Evolutionary conservation across 2,797 vertebrate species (phyloP), one percentile per base, ranked within the genome.

Genomic region (Acanthornis magna): DNA sequence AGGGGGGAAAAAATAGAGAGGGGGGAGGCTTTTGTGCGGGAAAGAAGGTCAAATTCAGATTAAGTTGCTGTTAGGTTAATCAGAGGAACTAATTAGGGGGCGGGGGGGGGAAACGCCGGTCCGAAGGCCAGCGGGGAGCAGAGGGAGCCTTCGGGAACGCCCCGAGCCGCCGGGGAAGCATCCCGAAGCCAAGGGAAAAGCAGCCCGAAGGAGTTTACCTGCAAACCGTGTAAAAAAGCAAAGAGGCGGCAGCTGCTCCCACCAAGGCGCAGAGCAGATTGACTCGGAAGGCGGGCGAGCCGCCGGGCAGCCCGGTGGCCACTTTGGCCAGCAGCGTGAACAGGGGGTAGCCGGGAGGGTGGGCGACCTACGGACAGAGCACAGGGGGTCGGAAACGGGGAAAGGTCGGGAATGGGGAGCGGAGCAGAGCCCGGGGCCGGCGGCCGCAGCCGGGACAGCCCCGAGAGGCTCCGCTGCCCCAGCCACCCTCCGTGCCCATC

Each of bases 331-430:
- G 95, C 60, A 99, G 96, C 5, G 98, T 99, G 97, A 99, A 99
- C 95, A 99, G 94, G 38, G 99, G 99, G 89, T 99, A 99, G 90
- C 99, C 99, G 2, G 99, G 99, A 97, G 99, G 99, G 94, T 99
- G 99, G 75, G 99, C 99, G 65, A 99, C 99, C 99, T 99, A 88
- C 0, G 22, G 97, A 74, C 86, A 90, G 75, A 97, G 32, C 5
- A 86, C 3, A 92, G 16, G 0, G 58, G 45, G 19, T 27, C 47
- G 65, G 70, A 19, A 79, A 73, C 8, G 12, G n/a, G 15, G 7
- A 25, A 47, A 74, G 16, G 12, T 36, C 11, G n/a, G 0, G 18
- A 15, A 66, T 2, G 13, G 8, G 21, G n/a, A 47, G 51, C 11
- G 12, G 11, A 77, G 21, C 10, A 4, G 53, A 36, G 36, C 36